Base-by-base conservation (phyloP, 2,888 invertebrate genomes). In the Dynastes hyllus region DNA sequence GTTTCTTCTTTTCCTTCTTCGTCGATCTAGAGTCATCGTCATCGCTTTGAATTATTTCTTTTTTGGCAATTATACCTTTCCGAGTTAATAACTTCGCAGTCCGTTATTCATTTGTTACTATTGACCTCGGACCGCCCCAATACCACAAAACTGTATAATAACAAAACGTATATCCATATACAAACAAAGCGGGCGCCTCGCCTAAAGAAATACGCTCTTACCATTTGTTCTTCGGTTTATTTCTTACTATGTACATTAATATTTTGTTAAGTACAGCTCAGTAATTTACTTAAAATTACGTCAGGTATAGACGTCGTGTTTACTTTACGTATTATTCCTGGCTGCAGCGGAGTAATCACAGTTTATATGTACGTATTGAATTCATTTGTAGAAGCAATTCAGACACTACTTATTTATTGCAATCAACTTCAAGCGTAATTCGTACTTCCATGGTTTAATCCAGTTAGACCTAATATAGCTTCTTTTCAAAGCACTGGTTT, bases 1-100 rank as follows among this genome's bases (percentile, higher is more conserved):
- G 85, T 86, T 86, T 85, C 85, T 84, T 79, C 78, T 50, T 76
- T 61, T 58, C 61, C 73, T 73, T 37, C 73, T 73, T 61, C 27
- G 61, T 61, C 70, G 78, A 69, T 53, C 66, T 55, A 53, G 69
- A 77, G 77, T 77, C 58, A 77, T 77, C 77, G 77, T 77, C 67
- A 67, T 66, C 83, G 81, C 85, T 84, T 86, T 86, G 85, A 86
- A 83, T 86, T 85, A 82, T 83, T 83, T 83, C 82, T 85, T 85
- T 84, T 85, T 86, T 85, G 86, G 86, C 86, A 86, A 86, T 87
- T 87, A 86, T 87, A 86, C 84, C 85, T 85, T 83, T 81, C 81
- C 81, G 81, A 85, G 84, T 83, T 87, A 86, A 87, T 86, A 85
- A 86, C 80, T 80, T 79, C 77, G 73, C 80, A 65, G 78, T 79